Percentiles rank a stretch among this genome's conserved stretches.
Conservation (phyloP, 2,888 invertebrate species). For the Tenthredo mesomela region DNA sequence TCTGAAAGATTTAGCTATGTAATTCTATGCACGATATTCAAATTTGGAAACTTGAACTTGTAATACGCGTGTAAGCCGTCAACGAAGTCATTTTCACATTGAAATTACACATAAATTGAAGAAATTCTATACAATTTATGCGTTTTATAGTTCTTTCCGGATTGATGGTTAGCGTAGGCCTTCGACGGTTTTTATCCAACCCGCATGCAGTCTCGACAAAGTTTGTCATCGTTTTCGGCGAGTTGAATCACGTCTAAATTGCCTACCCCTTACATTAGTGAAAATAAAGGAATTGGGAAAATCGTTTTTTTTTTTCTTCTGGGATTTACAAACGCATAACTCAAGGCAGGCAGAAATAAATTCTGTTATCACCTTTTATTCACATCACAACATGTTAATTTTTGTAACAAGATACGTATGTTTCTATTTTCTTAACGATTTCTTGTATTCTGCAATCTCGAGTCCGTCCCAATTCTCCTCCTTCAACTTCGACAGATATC, state of each 20-base stretch:
- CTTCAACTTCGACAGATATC: conserved; percentile 78
- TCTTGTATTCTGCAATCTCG: conserved; percentile 80
- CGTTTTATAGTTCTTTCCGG: neutral
- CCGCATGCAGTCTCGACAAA: neutral
- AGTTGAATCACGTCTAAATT: too few species aligned
- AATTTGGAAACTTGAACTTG: neutral
- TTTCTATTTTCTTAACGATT: conserved; percentile 63
- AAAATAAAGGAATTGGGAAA: too few species aligned
- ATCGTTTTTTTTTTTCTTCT: neutral
- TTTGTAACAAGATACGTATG: conserved; percentile 23
- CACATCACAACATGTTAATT: neutral
- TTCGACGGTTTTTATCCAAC: neutral
- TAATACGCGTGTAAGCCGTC: neutral
- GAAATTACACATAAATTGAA: neutral
- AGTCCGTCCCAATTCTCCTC: conserved; percentile 84
- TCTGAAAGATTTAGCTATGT: neutral
- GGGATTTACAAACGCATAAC: neutral
- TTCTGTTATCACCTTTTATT: neutral
- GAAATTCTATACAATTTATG: neutral
- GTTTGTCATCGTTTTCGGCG: neutral
- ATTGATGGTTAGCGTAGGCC: neutral
- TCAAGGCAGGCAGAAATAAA: neutral
- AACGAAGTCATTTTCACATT: neutral
- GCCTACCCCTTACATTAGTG: too few species aligned
- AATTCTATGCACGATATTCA: neutral